Percentiles rank a stretch among this genome's conserved stretches.
These are phyloP conservation scores for Colius striatus DNA, from an alignment of 2,113 vertebrate species.

Conservation along the genomic window DNA sequence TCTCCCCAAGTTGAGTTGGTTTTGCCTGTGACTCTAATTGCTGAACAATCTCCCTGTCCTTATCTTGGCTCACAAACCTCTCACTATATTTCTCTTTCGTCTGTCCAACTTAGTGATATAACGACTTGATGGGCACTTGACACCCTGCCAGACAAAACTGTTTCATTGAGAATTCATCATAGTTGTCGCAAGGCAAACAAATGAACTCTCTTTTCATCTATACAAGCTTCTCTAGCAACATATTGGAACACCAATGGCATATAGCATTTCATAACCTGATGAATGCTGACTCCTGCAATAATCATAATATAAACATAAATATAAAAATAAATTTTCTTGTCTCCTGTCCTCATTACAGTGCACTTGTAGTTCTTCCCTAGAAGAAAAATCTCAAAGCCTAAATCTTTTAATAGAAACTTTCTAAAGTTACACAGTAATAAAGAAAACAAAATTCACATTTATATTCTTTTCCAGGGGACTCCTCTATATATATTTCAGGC, in stretches of 20 bases:
- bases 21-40: too few species aligned
- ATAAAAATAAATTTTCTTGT: neutral
- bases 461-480: neutral
- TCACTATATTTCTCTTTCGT: too few species aligned
- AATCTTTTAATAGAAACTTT: neutral
- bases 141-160: accelerated
- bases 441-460: neutral
- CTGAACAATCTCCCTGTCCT: too few species aligned
- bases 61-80: too few species aligned
- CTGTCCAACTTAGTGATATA: too few species aligned
- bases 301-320: neutral
- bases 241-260: neutral
- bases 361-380: neutral
- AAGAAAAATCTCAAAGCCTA: neutral
- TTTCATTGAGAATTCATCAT: neutral
- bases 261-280: neutral
- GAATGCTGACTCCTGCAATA: neutral
- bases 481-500: neutral
- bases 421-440: neutral
- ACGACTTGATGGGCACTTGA: too few species aligned
- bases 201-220: neutral
- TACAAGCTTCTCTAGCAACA: neutral
- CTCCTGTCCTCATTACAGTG: neutral
- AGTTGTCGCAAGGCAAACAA: neutral
- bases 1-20: too few species aligned